A percentile compares a stretch with the other conserved stretches of the same genome.
Conservation (phyloP, 2,797 vertebrate species). For the Clarias laeviceps region DNA sequence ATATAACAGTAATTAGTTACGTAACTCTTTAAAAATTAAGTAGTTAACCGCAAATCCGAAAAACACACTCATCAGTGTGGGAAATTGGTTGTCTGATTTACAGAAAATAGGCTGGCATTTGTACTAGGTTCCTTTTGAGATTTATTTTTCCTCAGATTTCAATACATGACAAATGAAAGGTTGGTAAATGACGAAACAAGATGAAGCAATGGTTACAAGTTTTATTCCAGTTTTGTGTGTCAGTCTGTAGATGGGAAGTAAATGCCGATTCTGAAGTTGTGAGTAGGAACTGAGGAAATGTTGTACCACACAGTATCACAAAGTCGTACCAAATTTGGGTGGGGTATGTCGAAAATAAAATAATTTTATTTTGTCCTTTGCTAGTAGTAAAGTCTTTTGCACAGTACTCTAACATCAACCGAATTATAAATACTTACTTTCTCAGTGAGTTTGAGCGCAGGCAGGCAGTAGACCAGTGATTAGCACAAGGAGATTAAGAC, state of each 20-base stretch:
- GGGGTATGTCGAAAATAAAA: too few species aligned
- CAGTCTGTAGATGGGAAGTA: conserved; percentile 2
- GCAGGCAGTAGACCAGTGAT: neutral
- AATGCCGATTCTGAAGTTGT: neutral
- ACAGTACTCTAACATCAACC: neutral
- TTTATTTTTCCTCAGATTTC: neutral
- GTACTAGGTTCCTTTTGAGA: neutral
- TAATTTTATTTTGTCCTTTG: neutral
- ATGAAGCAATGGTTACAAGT: neutral
- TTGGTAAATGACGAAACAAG: neutral
- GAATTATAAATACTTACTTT: neutral
- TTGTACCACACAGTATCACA: neutral
- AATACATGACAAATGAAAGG: neutral
- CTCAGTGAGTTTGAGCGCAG: too few species aligned
- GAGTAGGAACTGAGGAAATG: neutral
- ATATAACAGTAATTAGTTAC: neutral
- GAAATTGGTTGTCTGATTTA: neutral
- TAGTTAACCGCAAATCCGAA: neutral
- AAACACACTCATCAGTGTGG: neutral
- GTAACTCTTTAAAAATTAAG: neutral
- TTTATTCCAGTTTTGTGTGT: neutral
- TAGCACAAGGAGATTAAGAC: neutral
- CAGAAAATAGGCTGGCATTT: neutral
- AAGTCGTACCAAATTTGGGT: neutral
- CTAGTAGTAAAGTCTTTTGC: neutral